Evolutionary conservation across 1,140 invertebrate genomes (phyloP).

Genomic region (Samia ricini): DNA sequence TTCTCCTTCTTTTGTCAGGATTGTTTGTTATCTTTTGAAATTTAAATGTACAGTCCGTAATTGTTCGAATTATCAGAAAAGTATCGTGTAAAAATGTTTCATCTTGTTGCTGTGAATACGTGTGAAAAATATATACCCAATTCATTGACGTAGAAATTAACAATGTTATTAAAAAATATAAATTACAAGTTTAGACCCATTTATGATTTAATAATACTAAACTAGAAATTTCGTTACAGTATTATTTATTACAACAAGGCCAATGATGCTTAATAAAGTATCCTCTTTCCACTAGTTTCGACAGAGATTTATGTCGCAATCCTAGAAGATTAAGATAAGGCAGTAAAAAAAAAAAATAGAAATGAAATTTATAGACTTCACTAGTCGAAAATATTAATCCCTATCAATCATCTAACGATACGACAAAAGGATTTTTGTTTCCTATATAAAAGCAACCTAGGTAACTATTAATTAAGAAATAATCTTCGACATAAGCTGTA

Average conservation of each 20-base stretch:
- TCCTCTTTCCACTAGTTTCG: slow-evolving; percentile 37
- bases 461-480: too few species aligned
- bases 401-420: slow-evolving; percentile 52
- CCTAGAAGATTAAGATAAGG: slow-evolving; percentile 42
- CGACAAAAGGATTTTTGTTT: slow-evolving; percentile 33
- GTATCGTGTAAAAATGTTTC: too few species aligned
- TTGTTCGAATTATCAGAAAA: too few species aligned
- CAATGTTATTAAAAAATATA: neutral
- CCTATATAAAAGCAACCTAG: neutral
- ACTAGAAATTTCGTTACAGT: slow-evolving; percentile 4
- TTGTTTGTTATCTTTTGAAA: too few species aligned
- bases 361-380: slow-evolving; percentile 46
- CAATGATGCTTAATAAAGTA: slow-evolving; percentile 40
- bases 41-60: too few species aligned
- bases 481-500: too few species aligned
- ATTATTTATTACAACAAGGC: slow-evolving; percentile 33
- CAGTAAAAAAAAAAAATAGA: slow-evolving; percentile 37
- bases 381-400: slow-evolving; percentile 48
- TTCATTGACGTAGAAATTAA: neutral
- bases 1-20: too few species aligned
- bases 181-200: neutral
- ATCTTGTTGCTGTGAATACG: too few species aligned
- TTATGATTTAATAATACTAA: neutral
- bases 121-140: too few species aligned
- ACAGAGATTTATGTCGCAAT: slow-evolving; percentile 56